Base-by-base conservation (phyloP, 92 coral and sea anemone species). In the Anthopleura xanthogrammica region DNA sequence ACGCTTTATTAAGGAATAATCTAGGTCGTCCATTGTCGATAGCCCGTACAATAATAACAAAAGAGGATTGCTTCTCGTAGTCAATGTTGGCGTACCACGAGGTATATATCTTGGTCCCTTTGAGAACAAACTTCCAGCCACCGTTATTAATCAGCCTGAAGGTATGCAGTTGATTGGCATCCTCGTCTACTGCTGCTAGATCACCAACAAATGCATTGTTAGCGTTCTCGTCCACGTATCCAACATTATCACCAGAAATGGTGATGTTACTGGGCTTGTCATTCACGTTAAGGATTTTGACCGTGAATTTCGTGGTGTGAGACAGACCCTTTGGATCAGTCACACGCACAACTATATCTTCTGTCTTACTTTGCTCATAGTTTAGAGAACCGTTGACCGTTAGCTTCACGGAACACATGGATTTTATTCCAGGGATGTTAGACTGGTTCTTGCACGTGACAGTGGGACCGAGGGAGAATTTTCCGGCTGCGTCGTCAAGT, bases 241-340 rank as follows among this genome's bases (percentile, higher is more conserved):
- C 98, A 29, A 79, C 87, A 75, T 86, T 81, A 41, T 91, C 82
- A 17, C 99, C 99, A n/a, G 95, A 91, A 54, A 96, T 88, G 1
- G 93, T 89, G 73, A 96, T 86, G 81, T 94, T 85, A 58, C 90
- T 90, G 39, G 99, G 98, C 14, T 79, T 92, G 88, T 96, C 99
- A 79, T 96, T 96, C 57, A 88, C 91, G 68, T 96, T 92, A 20
- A 90, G 72, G 72, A 96, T 83, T 60, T 84, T 76, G 78, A 96
- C 90, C 23, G 86, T 86, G 55, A 92, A 94, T 12, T 86, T 83
- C 81, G 85, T 92, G 12, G 93, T 80, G 82, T 85, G 98, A 80
- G 89, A 90, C 78, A 86, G 85, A 12, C 97, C 99, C 1, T 80
- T 86, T 64, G 83, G 85, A 76, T 96, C 99, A 0, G 94, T 90